Evolutionary conservation across 1,140 invertebrate species (phyloP).

Genomic region (Onthophagus taurus): DNA sequence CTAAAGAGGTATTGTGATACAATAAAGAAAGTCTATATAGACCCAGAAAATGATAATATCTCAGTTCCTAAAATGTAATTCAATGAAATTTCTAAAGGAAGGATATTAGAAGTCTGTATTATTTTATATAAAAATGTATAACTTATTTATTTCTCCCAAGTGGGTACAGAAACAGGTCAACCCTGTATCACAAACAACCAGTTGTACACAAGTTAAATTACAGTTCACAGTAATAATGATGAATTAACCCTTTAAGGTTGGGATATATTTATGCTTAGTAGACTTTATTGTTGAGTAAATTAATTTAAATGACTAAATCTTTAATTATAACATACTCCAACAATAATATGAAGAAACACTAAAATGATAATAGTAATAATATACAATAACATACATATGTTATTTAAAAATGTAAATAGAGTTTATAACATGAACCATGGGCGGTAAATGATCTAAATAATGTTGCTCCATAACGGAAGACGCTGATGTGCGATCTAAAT

Average conservation of each 20-base stretch:
- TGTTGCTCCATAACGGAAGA: background rate
- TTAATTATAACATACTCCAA: slow-evolving; percentile 1
- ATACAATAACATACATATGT: background rate
- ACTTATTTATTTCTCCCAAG: no score
- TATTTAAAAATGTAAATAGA: background rate
- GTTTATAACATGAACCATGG: background rate
- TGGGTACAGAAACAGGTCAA: no score
- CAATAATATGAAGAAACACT: background rate
- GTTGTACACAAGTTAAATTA: no score
- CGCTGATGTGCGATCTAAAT: background rate
- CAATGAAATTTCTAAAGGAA: no score
- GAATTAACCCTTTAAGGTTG: background rate
- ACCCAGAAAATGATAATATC: no score
- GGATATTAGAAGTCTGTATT: no score
- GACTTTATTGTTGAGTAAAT: background rate
- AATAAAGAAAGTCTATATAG: no score
- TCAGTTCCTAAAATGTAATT: no score
- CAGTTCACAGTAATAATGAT: no score
- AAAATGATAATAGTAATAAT: slow-evolving; percentile 1
- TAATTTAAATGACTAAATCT: background rate
- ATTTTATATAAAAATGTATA: no score
- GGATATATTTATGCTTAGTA: slow-evolving; percentile 1
- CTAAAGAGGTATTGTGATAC: no score
- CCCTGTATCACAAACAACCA: no score
- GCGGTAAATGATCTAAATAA: slow-evolving; percentile 1